Evolutionary conservation across 2,888 invertebrate genomes (phyloP), one percentile per base, ranked within the genome.

Genomic region (Platypus cylindrus): DNA sequence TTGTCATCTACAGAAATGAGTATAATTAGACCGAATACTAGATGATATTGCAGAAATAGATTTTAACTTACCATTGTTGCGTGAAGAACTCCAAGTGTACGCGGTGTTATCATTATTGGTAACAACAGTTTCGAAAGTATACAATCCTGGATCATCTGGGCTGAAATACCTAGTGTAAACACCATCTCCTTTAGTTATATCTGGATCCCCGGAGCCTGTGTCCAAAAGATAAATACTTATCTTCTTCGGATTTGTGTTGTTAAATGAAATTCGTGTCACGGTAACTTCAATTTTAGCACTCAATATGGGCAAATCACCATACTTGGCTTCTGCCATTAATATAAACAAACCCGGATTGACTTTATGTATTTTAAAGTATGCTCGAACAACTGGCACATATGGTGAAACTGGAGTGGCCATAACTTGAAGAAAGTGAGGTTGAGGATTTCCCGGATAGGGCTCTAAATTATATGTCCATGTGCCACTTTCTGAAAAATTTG

Each of bases 201-300:
- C 78, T 1, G 75, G 73, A 58, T 75, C 75, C 40, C 73, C 73
- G 45, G 67, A 65, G 7, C 75, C 75, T 27, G 67, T 68, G 53
- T 75, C 75, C 30, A 68, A 52, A 2, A 75, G 55, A 40, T 67
- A 64, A 30, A 70, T 59, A 32, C 54, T 63, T 41, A 56, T 53
- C 14, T 53, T 54, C 28, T 62, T 57, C 2, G 55, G 46, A 5
- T 51, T 48, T 3, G 61, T 55, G 7, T 58, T 58, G 38, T 63
- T 56, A 2, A 48, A 41, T 25, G 55, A 56, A 4, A 53, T 50
- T 41, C 61, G 55, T 2, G 62, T 64, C 9, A 70, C 58, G 1
- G 58, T 60, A 0, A 68, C 70, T 50, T 68, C 67, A 9, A 75
- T 71, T 47, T 66, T 65, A 3, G 73, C 73, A 3, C 67, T 65